A percentile compares a stretch with the other conserved stretches of the same genome.
Conservation (phyloP, 2,888 invertebrate genomes). For the Rhamnusium bicolor region DNA sequence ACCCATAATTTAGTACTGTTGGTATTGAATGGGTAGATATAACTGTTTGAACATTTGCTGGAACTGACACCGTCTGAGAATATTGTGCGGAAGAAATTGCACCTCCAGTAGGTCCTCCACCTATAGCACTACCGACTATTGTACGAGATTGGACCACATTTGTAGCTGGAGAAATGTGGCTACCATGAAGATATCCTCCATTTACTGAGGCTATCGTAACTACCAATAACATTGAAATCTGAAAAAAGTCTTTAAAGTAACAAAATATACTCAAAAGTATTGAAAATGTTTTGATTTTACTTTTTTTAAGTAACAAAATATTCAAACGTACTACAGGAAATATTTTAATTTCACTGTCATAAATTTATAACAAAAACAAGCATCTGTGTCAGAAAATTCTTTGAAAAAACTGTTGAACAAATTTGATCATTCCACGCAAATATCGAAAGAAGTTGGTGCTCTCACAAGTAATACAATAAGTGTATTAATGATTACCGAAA, state of each 20-base stretch:
- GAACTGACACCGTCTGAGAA: conserved; percentile 42
- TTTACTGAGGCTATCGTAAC: conserved; percentile 27
- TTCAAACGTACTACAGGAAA: no score
- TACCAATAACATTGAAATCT: conserved; percentile 29
- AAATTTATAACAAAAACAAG: no score
- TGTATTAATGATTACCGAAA: no score
- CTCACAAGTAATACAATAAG: no score
- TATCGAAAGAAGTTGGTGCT: no score
- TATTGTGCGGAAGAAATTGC: conserved; percentile 43
- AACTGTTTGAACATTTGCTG: conserved; percentile 36
- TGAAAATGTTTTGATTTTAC: no score
- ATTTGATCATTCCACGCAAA: no score
- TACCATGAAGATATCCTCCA: conserved; percentile 38
- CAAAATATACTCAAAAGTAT: no score
- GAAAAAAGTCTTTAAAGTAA: background rate
- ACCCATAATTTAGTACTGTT: conserved; percentile 29
- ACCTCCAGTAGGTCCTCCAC: conserved; percentile 35
- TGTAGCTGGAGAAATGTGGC: conserved; percentile 34
- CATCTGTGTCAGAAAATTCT: no score
- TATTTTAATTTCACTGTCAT: no score
- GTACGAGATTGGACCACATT: conserved; percentile 39
- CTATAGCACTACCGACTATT: conserved; percentile 37
- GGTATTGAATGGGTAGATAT: conserved; percentile 36
- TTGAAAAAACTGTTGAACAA: no score
- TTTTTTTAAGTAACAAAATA: no score